phyloP scores from a whole-genome alignment of 1,140 invertebrate genomes.

The Lucilia sericata region DNA sequence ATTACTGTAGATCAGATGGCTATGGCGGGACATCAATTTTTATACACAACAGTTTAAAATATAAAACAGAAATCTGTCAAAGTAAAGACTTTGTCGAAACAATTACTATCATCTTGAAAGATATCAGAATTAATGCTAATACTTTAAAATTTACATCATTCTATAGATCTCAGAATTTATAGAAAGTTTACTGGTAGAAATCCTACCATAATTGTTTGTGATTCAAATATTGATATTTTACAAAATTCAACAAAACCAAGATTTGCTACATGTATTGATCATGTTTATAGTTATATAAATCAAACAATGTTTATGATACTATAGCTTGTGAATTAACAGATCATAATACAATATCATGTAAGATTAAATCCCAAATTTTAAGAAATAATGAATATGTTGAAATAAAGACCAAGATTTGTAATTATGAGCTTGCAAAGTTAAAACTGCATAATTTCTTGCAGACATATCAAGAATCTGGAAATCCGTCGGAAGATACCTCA shows the following conservation, averaged over 20 bases:
- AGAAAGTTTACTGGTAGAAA: neutral
- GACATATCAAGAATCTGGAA: neutral
- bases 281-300: neutral
- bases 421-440: neutral
- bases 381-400: neutral
- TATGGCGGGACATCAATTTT: too few species aligned
- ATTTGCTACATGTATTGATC: neutral
- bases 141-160: neutral
- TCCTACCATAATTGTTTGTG: neutral
- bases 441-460: neutral
- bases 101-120: too few species aligned
- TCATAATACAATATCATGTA: neutral
- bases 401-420: neutral
- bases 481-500: neutral
- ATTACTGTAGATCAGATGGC: too few species aligned
- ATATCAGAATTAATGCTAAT: neutral
- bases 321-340: neutral
- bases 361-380: neutral
- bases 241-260: neutral
- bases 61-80: too few species aligned
- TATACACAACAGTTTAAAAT: too few species aligned
- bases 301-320: neutral
- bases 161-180: neutral
- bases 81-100: too few species aligned
- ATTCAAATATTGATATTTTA: neutral